Evolutionary conservation across 2,888 invertebrate species (phyloP).

Genomic region (Latrodectus elegans): DNA sequence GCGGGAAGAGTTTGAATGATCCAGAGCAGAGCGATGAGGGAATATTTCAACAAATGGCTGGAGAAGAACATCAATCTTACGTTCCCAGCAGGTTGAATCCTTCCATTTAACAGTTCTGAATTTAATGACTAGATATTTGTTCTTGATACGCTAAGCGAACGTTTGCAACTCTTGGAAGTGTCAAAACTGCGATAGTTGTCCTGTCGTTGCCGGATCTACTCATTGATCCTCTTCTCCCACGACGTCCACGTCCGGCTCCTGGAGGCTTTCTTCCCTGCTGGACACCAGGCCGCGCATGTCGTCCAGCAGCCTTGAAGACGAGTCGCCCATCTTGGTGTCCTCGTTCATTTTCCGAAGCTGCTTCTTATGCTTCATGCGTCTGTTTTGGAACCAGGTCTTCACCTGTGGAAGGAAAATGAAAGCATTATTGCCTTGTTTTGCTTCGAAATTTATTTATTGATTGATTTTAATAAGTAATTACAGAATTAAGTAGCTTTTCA

Average conservation of each 20-base stretch:
- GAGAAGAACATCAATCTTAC: too few species aligned
- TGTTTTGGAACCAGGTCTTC: slow-evolving; percentile 72
- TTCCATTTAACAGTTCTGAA: background rate
- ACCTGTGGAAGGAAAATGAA: slow-evolving; percentile 55
- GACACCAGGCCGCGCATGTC: slow-evolving; percentile 53
- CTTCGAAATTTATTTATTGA: background rate
- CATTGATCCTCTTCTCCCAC: slow-evolving; percentile 68
- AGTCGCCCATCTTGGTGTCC: slow-evolving; percentile 49
- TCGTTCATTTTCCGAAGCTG: slow-evolving; percentile 66
- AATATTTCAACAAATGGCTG: too few species aligned
- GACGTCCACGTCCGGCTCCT: slow-evolving; percentile 69
- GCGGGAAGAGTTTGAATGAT: too few species aligned
- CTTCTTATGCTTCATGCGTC: slow-evolving; percentile 72
- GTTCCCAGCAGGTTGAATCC: too few species aligned
- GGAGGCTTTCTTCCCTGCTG: slow-evolving; percentile 60
- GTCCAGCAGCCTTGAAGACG: slow-evolving; percentile 42
- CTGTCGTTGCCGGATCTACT: background rate
- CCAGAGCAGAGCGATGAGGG: too few species aligned
- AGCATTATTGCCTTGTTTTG: background rate
- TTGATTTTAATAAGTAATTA: background rate
- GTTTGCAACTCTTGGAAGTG: too few species aligned
- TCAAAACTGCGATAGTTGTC: too few species aligned
- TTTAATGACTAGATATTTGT: background rate
- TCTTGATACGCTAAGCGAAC: too few species aligned
- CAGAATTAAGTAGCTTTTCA: too few species aligned